A percentile compares a stretch with the other conserved stretches of the same genome.
phyloP scores from a whole-genome alignment of 2,797 vertebrate species.

The Pseudomugil tenellus region DNA sequence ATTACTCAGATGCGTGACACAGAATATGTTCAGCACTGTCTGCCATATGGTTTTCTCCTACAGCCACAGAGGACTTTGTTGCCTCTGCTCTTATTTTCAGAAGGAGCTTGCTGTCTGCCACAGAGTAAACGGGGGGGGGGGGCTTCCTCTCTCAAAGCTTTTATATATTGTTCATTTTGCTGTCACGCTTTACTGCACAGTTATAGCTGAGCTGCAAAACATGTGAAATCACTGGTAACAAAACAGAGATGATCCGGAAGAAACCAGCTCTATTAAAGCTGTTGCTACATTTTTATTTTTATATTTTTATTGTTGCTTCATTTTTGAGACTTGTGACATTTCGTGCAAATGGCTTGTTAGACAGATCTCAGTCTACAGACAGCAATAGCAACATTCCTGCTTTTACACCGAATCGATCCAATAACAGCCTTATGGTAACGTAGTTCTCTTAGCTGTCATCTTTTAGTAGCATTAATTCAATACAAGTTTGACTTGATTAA shows the following conservation, averaged over 20 bases:
- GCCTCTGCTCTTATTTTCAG: not conserved
- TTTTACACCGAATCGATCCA: too few species aligned
- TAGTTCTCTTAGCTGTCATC: too few species aligned
- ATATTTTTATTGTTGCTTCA: too few species aligned
- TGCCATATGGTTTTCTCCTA: not conserved
- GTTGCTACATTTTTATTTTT: not conserved
- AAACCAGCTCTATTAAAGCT: not conserved
- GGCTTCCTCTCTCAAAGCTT: not conserved
- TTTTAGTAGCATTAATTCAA: too few species aligned
- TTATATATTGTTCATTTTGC: not conserved
- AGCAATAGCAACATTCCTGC: too few species aligned
- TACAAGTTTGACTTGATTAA: too few species aligned
- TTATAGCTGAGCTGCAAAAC: not conserved
- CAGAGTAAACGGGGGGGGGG: not conserved
- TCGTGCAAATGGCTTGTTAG: too few species aligned
- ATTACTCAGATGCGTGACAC: not conserved
- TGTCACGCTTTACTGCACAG: not conserved
- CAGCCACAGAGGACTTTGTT: not conserved
- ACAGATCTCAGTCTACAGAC: too few species aligned
- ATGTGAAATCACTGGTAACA: not conserved
- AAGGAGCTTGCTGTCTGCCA: not conserved
- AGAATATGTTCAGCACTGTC: not conserved
- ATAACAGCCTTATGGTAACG: too few species aligned
- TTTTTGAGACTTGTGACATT: too few species aligned
- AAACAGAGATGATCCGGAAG: not conserved